Evolutionary conservation across 23 tunicate genomes (phyloP).

Genomic region (Ascidia mentula): DNA sequence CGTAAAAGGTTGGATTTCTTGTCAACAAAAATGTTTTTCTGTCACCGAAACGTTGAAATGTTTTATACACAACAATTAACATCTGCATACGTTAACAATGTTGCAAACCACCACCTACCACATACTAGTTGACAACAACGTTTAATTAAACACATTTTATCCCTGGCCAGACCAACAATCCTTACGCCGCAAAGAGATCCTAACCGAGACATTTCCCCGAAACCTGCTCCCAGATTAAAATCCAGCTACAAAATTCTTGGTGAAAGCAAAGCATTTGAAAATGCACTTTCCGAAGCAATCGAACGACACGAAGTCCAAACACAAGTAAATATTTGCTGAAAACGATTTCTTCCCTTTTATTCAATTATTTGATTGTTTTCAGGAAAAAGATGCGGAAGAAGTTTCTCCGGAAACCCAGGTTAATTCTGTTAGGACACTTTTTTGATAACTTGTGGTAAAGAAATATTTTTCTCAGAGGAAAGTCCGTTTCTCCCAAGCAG

Average conservation of each 20-base stretch:
- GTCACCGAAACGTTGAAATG: neutral
- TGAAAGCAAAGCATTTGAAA: neutral
- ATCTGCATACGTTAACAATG: too few relatives aligned
- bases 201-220: neutral
- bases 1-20: neutral
- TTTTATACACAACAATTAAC: neutral
- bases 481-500: neutral
- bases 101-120: neutral
- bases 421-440: too few relatives aligned
- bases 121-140: too few relatives aligned
- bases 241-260: conserved; percentile 12
- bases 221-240: conserved; percentile 8
- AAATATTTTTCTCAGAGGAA: neutral
- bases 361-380: too few relatives aligned
- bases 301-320: neutral
- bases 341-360: too few relatives aligned
- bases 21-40: neutral
- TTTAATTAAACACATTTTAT: too few relatives aligned
- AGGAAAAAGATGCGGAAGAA: neutral
- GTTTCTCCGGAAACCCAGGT: too few relatives aligned
- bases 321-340: neutral
- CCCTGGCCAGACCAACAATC: neutral
- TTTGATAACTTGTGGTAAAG: too few relatives aligned
- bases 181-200: neutral
- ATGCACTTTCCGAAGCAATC: conserved; percentile 22